Conservation (phyloP, 2,113 vertebrate species). For the Tragulus kanchil region DNA sequence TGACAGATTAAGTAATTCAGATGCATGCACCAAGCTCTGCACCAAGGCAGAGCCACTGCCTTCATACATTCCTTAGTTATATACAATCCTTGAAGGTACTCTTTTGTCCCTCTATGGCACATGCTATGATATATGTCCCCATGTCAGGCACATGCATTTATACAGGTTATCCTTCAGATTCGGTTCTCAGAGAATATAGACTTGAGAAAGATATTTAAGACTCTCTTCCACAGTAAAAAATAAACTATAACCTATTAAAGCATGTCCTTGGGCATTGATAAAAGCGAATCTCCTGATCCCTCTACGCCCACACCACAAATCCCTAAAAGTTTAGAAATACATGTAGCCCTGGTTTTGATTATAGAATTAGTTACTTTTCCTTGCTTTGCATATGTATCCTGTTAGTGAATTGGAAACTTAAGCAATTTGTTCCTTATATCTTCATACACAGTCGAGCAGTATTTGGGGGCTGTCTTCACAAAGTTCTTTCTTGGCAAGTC, state of each 20-base stretch:
- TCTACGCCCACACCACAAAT: constrained; percentile 58
- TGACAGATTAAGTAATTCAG: constrained; percentile 27
- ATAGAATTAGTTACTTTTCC: constrained; percentile 75
- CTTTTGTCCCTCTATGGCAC: background rate
- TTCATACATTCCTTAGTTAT: background rate
- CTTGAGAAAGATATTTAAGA: constrained; percentile 59
- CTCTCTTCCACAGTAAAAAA: constrained; percentile 67
- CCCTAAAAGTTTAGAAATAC: constrained; percentile 71
- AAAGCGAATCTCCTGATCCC: constrained; percentile 52
- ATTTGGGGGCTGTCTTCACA: constrained; percentile 47
- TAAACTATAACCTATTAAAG: constrained; percentile 58
- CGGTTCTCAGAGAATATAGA: constrained; percentile 31
- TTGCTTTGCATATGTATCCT: constrained; percentile 67
- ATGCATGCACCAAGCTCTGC: background rate
- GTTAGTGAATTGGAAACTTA: constrained; percentile 73
- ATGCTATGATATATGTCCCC: background rate
- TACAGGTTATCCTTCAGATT: constrained; percentile 47
- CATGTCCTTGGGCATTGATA: constrained; percentile 43
- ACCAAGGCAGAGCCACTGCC: background rate
- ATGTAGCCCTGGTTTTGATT: constrained; percentile 70
- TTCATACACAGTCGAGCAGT: constrained; percentile 66
- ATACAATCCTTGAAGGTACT: background rate
- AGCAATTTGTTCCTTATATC: constrained; percentile 74
- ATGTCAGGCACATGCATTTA: constrained; percentile 1
- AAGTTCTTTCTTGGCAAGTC: constrained; percentile 72